A percentile compares a stretch with the other conserved stretches of the same genome.
Evolutionary conservation across 2,113 vertebrate species (phyloP).

Genomic region (Actinemys pallida): DNA sequence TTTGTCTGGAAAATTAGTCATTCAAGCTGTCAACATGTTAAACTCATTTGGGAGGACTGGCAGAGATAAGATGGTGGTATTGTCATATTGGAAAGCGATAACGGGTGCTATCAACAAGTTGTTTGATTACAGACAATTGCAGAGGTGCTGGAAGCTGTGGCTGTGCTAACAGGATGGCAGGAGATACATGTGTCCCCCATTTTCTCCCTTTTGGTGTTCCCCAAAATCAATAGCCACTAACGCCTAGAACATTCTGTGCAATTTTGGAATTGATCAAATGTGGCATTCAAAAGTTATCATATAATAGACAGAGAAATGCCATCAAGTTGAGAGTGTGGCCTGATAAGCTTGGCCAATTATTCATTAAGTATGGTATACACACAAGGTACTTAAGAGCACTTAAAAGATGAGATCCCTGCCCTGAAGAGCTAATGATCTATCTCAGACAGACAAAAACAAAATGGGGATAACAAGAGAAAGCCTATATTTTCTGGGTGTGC

Average conservation of each 20-base stretch:
- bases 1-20: not conserved
- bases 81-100: not conserved
- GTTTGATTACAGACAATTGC: not conserved
- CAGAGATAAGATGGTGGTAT: not conserved
- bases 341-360: not conserved
- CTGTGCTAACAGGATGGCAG: not conserved
- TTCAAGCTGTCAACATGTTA: not conserved
- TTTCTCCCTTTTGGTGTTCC: not conserved
- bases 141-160: not conserved
- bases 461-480: not conserved
- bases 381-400: constrained; percentile 2
- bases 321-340: not conserved
- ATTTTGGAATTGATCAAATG: not conserved
- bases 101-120: not conserved
- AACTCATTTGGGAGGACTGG: not conserved
- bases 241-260: not conserved
- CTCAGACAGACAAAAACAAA: not conserved
- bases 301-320: not conserved
- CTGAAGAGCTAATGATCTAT: not conserved
- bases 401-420: not conserved
- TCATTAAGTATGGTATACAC: not conserved
- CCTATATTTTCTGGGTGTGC: rapidly evolving
- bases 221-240: not conserved
- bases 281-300: not conserved
- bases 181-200: not conserved